Percentiles rank a stretch among this genome's conserved stretches.
phyloP scores from a whole-genome alignment of 2,113 vertebrate genomes.

The Hassar affinis region DNA sequence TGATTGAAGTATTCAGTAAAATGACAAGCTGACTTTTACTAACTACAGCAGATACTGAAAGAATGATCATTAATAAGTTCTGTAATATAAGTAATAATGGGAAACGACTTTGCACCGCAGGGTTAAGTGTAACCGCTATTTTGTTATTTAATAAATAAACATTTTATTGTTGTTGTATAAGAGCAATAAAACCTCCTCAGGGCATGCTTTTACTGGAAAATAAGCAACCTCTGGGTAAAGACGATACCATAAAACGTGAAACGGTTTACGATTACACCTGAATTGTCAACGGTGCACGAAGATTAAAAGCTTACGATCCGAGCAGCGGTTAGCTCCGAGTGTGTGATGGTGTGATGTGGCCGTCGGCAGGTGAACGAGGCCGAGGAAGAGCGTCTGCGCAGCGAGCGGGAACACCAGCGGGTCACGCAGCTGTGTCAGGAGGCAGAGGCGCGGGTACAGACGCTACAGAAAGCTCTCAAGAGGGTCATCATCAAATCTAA shows the following conservation, averaged over 20 bases:
- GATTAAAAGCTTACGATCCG: neutral
- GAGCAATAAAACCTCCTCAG: neutral
- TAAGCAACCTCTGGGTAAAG: neutral
- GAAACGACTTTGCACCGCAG: neutral
- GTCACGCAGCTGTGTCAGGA: conserved; percentile 88
- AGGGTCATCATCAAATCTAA: conserved; percentile 88
- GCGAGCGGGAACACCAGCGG: conserved; percentile 88
- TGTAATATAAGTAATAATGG: neutral
- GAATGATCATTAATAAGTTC: neutral
- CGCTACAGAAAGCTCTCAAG: conserved; percentile 86
- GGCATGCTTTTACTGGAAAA: no score
- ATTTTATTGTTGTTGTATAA: neutral
- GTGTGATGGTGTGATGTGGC: neutral
- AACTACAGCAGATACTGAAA: neutral
- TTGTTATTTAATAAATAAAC: neutral
- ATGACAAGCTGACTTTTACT: no score
- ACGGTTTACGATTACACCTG: neutral
- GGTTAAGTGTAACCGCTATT: neutral
- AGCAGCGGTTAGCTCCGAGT: neutral
- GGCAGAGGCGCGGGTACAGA: conserved; percentile 86
- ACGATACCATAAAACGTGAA: neutral
- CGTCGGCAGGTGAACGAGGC: conserved; percentile 85
- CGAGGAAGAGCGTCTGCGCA: conserved; percentile 86
- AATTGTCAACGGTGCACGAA: neutral
- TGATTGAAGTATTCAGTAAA: no score